Evolutionary conservation across 2,888 invertebrate genomes (phyloP).

Genomic region (Pyrochroa serraticornis): DNA sequence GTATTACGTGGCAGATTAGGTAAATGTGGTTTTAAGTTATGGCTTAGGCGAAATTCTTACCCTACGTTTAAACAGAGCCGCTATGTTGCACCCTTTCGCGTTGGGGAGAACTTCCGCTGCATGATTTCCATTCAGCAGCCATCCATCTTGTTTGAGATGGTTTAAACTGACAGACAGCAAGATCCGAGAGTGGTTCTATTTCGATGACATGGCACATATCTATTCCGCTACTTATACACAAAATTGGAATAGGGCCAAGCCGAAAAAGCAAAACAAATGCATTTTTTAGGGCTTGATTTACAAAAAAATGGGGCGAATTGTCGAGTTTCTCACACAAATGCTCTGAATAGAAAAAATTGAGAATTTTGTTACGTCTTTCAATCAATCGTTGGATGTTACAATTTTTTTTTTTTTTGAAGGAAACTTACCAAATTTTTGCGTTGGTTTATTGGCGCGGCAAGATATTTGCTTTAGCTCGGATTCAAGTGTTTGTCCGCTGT

Average conservation of each 20-base stretch:
- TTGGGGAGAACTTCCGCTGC: slow-evolving; percentile 55
- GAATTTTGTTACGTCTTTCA: no score
- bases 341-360: no score
- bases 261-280: slow-evolving; percentile 3
- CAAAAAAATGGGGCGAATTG: no score
- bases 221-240: slow-evolving; percentile 45
- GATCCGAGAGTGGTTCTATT: slow-evolving; percentile 56
- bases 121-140: slow-evolving; percentile 69
- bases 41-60: slow-evolving; percentile 24
- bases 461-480: no score
- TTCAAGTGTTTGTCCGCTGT: no score
- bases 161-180: slow-evolving; percentile 60
- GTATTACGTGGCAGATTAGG: slow-evolving; percentile 17
- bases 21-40: slow-evolving; percentile 22
- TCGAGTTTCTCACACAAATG: no score
- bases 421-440: not conserved
- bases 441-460: no score
- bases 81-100: slow-evolving; percentile 45
- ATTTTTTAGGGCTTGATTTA: not conserved
- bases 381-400: no score
- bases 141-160: slow-evolving; percentile 69
- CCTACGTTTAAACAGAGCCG: slow-evolving; percentile 20
- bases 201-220: slow-evolving; percentile 57
- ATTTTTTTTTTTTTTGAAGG: not conserved
- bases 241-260: slow-evolving; percentile 34